Evolutionary conservation across 2,888 invertebrate genomes (phyloP).

Genomic region (Diaprepes abbreviatus): DNA sequence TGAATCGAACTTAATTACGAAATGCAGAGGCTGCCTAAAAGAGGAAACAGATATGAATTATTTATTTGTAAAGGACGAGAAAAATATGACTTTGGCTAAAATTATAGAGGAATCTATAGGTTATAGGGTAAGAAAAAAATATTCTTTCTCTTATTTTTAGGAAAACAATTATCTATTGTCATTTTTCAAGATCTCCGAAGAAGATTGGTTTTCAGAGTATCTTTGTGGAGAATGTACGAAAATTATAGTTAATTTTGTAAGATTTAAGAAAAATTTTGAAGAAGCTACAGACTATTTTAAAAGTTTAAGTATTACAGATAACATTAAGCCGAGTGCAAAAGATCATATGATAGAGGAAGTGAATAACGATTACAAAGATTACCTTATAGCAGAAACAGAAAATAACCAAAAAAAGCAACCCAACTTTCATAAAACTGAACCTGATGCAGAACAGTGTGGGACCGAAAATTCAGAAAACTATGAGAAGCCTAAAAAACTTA

Average conservation of each 20-base stretch:
- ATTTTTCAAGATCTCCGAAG: neutral
- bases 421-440: neutral
- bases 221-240: conserved; percentile 9
- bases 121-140: conserved; percentile 13
- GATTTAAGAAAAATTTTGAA: neutral
- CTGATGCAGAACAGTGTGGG: too few relatives aligned
- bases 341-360: neutral
- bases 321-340: neutral
- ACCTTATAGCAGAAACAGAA: neutral
- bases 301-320: neutral
- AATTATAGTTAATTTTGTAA: conserved; percentile 5
- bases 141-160: neutral
- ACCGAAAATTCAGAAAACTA: neutral
- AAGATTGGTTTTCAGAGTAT: neutral
- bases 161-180: neutral
- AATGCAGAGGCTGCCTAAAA: conserved; percentile 15
- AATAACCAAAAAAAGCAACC: neutral
- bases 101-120: conserved; percentile 15
- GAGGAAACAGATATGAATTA: conserved; percentile 17
- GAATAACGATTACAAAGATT: neutral
- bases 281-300: conserved; percentile 18
- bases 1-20: neutral
- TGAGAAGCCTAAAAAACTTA: neutral
- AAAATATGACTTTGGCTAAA: neutral
- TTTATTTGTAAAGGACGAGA: conserved; percentile 5